Evolutionary conservation across 2,888 invertebrate genomes (phyloP).

Genomic region (Spialia ferax): DNA sequence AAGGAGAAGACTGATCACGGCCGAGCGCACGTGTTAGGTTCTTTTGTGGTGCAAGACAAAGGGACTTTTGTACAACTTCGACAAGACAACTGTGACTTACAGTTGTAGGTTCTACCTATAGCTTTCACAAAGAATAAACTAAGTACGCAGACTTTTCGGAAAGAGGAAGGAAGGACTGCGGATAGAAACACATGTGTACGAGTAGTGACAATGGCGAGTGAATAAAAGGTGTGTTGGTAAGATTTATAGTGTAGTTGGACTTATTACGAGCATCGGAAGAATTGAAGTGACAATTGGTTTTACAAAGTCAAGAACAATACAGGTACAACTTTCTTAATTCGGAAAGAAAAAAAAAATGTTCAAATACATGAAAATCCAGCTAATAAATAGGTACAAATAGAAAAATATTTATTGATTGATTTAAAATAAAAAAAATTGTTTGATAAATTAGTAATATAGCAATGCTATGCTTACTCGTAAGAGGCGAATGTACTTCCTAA

Average conservation of each 20-base stretch:
- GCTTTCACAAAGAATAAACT: constrained; percentile 14
- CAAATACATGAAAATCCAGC: no score
- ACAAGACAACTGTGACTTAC: constrained; percentile 8
- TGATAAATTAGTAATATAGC: no score
- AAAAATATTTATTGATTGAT: no score
- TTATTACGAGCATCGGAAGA: not conserved
- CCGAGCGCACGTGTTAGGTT: constrained; percentile 28
- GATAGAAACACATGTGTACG: constrained; percentile 5
- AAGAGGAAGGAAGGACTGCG: constrained; percentile 5
- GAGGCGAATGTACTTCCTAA: no score
- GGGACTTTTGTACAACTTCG: constrained; percentile 31
- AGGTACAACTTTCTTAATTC: not conserved
- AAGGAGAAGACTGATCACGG: constrained; percentile 18
- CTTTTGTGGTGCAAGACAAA: constrained; percentile 28
- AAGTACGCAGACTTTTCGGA: constrained; percentile 7
- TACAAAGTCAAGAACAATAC: not conserved
- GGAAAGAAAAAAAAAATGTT: no score
- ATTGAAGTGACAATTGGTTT: not conserved
- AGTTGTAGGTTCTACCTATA: constrained; percentile 10
- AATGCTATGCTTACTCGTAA: no score
- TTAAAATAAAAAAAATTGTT: no score
- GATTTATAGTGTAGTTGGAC: not conserved
- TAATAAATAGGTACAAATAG: no score
- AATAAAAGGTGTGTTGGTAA: constrained; percentile 12
- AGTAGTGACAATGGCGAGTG: not conserved